Evolutionary conservation across 2,888 invertebrate genomes (phyloP).

Genomic region (Tiphia femorata): DNA sequence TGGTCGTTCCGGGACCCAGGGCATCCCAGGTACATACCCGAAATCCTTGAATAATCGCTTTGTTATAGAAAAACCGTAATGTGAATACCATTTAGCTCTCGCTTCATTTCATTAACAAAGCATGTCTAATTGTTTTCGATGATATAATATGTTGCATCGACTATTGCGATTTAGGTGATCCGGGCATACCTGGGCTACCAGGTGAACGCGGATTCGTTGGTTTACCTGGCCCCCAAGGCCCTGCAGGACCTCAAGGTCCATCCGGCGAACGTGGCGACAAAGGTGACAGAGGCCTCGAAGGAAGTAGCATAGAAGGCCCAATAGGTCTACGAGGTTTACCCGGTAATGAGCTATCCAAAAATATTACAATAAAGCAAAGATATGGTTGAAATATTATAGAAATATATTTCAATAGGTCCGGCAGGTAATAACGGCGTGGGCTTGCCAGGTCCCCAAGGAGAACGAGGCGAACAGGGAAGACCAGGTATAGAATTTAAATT

Average conservation of each 20-base stretch:
- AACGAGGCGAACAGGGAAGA: slow-evolving; percentile 81
- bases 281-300: slow-evolving; percentile 80
- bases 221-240: slow-evolving; percentile 74
- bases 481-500: slow-evolving; percentile 71
- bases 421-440: slow-evolving; percentile 78
- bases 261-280: slow-evolving; percentile 80
- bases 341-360: slow-evolving; percentile 69
- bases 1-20: slow-evolving; percentile 72
- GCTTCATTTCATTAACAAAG: no score
- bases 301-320: slow-evolving; percentile 81
- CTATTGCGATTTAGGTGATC: slow-evolving; percentile 70
- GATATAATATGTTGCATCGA: neutral
- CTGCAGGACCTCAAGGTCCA: slow-evolving; percentile 74
- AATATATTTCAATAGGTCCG: slow-evolving; percentile 70
- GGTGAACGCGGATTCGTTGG: slow-evolving; percentile 79
- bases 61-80: no score
- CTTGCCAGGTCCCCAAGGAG: slow-evolving; percentile 79
- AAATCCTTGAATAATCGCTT: slow-evolving; percentile 2
- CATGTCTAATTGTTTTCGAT: no score
- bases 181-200: slow-evolving; percentile 76
- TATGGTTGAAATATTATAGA: slow-evolving; percentile 4
- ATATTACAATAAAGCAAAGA: neutral
- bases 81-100: neutral
- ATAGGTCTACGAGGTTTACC: slow-evolving; percentile 79
- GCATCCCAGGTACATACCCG: slow-evolving; percentile 72